Base-by-base conservation (phyloP, 2,113 vertebrate genomes). In the Edolisoma coerulescens region DNA sequence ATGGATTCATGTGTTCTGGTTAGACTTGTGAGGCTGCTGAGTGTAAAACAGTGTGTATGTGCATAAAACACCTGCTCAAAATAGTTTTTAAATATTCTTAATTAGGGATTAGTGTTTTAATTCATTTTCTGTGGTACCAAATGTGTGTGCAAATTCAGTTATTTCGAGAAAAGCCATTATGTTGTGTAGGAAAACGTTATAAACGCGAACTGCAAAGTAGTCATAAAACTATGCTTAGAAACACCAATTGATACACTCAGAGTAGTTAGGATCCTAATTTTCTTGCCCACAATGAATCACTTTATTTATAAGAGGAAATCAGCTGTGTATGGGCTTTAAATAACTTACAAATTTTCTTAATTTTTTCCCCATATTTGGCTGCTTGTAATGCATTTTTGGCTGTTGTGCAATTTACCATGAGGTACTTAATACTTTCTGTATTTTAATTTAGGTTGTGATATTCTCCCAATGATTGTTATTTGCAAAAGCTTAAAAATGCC, bases 301-400 rank as follows among this genome's bases (percentile, higher is more conserved):
- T 45, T 77, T 10, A 11, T 50, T 79, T 64, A 3, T 44, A 61
- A 41, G 22, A n/a, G 20, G n/a, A 86, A 90, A 61, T 60, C 9
- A 42, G 14, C 11, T 57, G 3, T 61, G 3, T 23, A 32, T 65
- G 27, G 28, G 13, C 28, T 95, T 95, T 61, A 77, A 91, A 28
- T 44, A 69, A 30, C 15, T 75, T 82, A 0, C 0, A 35, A 0
- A 3, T 30, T 24, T 68, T 49, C 11, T 47, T 59, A 13, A 0
- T 27, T 56, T n/a, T 8, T 4, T 0, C 6, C 8, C 2, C 1
- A 0, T 33, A 52, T 87, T 74, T 89, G 32, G 15, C 27, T 73
- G 14, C 14, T 88, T 0, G 0, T 30, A n/a, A 22, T 45, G n/a
- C 0, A 4, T 56, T 86, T 88, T 90, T 16, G 10, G 16, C 16